Conservation (phyloP, 1,140 invertebrate species). For the Tetranychus cinnabarinus region DNA sequence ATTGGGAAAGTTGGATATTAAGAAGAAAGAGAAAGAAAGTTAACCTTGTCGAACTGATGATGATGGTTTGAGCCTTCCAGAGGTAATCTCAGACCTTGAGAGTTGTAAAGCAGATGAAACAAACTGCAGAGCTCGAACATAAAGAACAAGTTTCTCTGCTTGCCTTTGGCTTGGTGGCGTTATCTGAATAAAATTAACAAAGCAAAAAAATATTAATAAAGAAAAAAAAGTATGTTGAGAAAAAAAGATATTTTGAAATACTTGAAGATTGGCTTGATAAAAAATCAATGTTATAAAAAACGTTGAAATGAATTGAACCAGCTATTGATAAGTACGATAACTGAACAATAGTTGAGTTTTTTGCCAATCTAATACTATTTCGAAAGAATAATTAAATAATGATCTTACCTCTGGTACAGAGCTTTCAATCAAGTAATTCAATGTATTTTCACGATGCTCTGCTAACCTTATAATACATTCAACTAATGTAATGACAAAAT, state of each 20-base stretch:
- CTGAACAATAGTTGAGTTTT: not conserved
- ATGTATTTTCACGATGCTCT: slow-evolving; percentile 41
- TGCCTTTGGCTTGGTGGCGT: slow-evolving; percentile 26
- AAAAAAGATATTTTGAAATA: not conserved
- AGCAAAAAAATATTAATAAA: not conserved
- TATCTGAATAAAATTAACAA: not conserved
- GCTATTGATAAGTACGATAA: not conserved
- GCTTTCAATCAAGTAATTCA: slow-evolving; percentile 25
- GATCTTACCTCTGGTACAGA: slow-evolving; percentile 8
- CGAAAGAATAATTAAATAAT: not conserved
- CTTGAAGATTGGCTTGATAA: not conserved
- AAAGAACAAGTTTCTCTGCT: slow-evolving; percentile 70
- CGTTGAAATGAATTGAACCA: not conserved
- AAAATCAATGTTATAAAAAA: not conserved
- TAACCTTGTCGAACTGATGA: slow-evolving; percentile 64
- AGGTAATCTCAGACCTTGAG: slow-evolving; percentile 61
- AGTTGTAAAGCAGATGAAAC: slow-evolving; percentile 71
- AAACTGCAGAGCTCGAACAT: slow-evolving; percentile 69
- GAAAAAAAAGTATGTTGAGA: not conserved
- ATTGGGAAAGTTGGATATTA: not conserved
- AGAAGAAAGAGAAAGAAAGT: not conserved
- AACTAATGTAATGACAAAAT: slow-evolving; percentile 69
- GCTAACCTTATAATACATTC: slow-evolving; percentile 73
- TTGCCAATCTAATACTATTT: not conserved
- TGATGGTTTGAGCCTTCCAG: slow-evolving; percentile 60